Percentiles rank a stretch among this genome's conserved stretches.
These are phyloP conservation scores for Acropternis orthonyx DNA, from an alignment of 2,797 vertebrate genomes.

Conservation along the genomic window DNA sequence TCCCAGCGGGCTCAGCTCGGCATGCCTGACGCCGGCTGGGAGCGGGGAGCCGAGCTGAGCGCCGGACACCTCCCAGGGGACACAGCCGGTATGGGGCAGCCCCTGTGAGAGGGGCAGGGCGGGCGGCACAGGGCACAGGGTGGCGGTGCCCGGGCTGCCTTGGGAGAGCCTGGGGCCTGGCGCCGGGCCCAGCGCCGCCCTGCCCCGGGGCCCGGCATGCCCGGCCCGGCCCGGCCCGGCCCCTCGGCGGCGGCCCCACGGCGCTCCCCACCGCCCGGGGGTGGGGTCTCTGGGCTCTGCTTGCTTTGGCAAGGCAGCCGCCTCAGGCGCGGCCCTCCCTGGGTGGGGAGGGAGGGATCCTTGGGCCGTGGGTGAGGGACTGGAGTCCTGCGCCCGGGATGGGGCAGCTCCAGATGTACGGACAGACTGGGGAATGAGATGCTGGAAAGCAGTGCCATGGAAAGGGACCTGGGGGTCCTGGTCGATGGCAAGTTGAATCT, in stretches of 20 bases:
- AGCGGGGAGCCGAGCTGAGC: background rate
- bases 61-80: background rate
- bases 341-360: background rate
- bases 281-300: no score
- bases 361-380: rapidly evolving
- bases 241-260: background rate
- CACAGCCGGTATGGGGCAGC: no score
- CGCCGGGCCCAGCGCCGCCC: background rate
- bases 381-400: background rate
- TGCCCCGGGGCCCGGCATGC: background rate
- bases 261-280: no score
- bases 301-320: background rate
- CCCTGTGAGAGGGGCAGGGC: no score
- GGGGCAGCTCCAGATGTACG: background rate
- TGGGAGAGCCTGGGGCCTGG: background rate
- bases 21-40: background rate
- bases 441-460: background rate
- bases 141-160: no score
- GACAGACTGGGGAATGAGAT: background rate
- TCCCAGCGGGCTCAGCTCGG: background rate
- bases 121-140: no score
- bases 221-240: background rate
- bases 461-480: background rate
- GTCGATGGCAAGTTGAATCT: background rate
- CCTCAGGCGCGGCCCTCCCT: rapidly evolving